Percentiles rank a stretch among this genome's conserved stretches.
These are phyloP conservation scores for Gnathonemus echidnorhynchus DNA, from an alignment of 2,113 vertebrate species.

Conservation along the genomic window DNA sequence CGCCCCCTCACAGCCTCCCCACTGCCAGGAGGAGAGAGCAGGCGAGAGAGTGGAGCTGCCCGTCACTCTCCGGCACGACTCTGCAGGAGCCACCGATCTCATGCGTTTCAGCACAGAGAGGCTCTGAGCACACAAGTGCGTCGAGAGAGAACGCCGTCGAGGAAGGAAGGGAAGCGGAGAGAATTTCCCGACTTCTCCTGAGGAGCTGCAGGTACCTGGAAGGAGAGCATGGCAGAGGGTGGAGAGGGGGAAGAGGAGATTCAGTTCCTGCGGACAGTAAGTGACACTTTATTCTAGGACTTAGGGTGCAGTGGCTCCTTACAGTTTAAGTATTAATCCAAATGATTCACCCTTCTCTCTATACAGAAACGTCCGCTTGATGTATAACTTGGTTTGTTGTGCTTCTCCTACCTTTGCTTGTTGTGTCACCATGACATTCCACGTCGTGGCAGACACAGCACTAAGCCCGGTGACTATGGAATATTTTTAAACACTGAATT, in stretches of 20 bases:
- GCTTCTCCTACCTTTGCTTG: neutral
- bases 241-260: constrained; percentile 86
- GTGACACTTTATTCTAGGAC: constrained; percentile 43
- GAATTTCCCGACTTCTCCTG: neutral
- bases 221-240: constrained; percentile 73
- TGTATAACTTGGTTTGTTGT: neutral
- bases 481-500: constrained; percentile 22
- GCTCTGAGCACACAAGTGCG: constrained; percentile 4
- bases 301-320: neutral
- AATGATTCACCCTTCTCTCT: neutral
- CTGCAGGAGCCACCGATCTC: constrained; percentile 11
- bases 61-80: neutral
- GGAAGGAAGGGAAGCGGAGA: neutral
- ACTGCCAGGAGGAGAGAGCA: neutral
- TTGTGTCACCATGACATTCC: neutral
- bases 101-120: constrained; percentile 31
- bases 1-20: neutral
- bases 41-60: neutral
- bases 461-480: neutral
- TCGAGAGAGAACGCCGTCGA: neutral
- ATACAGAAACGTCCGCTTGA: too few species aligned
- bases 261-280: constrained; percentile 83
- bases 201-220: constrained; percentile 19
- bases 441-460: neutral
- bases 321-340: neutral